Percentiles rank a stretch among this genome's conserved stretches.
phyloP scores from a whole-genome alignment of 2,888 invertebrate genomes.

The Bellardia pandia region DNA sequence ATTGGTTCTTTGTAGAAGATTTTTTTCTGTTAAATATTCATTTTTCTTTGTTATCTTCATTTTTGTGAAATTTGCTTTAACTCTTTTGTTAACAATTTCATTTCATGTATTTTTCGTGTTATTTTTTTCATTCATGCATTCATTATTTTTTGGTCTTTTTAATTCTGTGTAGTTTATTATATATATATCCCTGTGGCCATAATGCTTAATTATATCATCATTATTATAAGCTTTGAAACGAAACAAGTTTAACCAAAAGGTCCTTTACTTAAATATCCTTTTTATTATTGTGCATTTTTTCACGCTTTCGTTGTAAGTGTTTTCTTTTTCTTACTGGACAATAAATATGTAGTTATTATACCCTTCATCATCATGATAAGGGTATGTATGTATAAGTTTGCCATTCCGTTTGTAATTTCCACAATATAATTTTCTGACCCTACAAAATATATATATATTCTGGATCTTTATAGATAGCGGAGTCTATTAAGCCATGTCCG shows the following conservation, averaged over 20 bases:
- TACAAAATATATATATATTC: too few relatives aligned
- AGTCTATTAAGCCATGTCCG: too few relatives aligned
- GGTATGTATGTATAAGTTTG: too few relatives aligned
- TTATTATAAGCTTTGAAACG: slow-evolving; percentile 70
- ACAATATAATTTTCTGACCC: too few relatives aligned
- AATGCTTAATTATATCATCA: slow-evolving; percentile 72
- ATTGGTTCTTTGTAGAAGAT: not conserved
- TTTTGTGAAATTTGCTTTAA: slow-evolving; percentile 13
- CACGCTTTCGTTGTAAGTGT: not conserved
- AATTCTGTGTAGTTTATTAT: slow-evolving; percentile 61
- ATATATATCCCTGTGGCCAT: slow-evolving; percentile 68
- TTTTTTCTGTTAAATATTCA: slow-evolving; percentile 15
- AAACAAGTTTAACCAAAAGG: slow-evolving; percentile 70
- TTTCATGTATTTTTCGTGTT: not conserved
- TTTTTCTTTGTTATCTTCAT: slow-evolving; percentile 5
- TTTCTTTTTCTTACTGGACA: not conserved
- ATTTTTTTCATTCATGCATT: slow-evolving; percentile 9
- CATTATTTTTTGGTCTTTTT: slow-evolving; percentile 4
- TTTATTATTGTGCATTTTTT: slow-evolving; percentile 28
- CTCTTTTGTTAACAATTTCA: slow-evolving; percentile 10
- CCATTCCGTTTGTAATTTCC: too few relatives aligned
- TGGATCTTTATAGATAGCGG: too few relatives aligned
- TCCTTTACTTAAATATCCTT: slow-evolving; percentile 60
- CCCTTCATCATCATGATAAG: too few relatives aligned
- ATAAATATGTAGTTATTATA: too few relatives aligned